Percentiles rank a stretch among this genome's conserved stretches.
These are phyloP conservation scores for Mimas tiliae DNA, from an alignment of 2,888 invertebrate species.

Conservation along the genomic window DNA sequence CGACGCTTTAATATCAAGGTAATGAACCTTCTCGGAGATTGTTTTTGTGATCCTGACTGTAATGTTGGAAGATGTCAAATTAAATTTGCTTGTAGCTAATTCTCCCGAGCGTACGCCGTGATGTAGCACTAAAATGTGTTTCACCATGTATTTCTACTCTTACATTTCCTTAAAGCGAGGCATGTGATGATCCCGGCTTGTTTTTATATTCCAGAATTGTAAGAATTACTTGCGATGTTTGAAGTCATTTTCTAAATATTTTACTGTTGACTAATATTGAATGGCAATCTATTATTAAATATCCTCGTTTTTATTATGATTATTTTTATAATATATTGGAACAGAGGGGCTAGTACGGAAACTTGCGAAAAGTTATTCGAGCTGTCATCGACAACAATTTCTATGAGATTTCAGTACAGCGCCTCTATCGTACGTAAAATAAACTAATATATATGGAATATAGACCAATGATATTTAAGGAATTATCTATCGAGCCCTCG, in stretches of 20 bases:
- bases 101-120: constrained; percentile 33
- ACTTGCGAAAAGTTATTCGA: no score
- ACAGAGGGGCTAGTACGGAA: no score
- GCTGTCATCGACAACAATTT: no score
- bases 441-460: no score
- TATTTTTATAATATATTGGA: no score
- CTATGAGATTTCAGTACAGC: no score
- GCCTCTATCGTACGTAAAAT: no score
- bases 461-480: no score
- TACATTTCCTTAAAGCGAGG: constrained; percentile 11
- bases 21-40: not conserved
- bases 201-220: constrained; percentile 21
- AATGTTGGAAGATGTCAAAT: constrained; percentile 56
- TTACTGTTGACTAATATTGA: no score
- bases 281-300: no score
- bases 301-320: no score
- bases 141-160: constrained; percentile 7
- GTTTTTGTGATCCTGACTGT: constrained; percentile 34
- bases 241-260: not conserved
- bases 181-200: constrained; percentile 1
- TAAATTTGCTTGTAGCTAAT: constrained; percentile 52
- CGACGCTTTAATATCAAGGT: not conserved
- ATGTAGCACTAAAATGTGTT: constrained; percentile 20
- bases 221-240: not conserved
- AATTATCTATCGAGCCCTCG: no score